These are phyloP conservation scores for Leguminivora glycinivorella DNA, from an alignment of 1,140 invertebrate genomes.

Conservation along the genomic window DNA sequence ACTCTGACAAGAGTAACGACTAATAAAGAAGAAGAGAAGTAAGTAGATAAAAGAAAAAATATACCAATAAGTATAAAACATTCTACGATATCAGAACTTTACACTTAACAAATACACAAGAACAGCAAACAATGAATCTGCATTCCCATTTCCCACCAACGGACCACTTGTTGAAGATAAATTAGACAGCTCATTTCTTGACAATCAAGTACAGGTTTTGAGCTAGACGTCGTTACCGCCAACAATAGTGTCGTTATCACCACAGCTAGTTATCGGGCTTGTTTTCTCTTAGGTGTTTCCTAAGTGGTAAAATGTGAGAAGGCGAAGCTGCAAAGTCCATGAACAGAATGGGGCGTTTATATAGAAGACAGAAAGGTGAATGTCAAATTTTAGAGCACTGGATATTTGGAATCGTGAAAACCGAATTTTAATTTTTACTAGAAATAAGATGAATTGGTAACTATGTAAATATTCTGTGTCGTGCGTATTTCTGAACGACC, in stretches of 20 bases:
- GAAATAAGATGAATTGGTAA: too few species aligned
- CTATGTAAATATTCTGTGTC: too few species aligned
- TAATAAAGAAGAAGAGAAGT: too few species aligned
- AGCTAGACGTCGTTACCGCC: neutral
- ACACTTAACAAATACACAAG: too few species aligned
- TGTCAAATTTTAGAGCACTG: too few species aligned
- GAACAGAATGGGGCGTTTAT: neutral
- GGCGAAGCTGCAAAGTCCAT: neutral
- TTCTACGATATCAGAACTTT: too few species aligned
- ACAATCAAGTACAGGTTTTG: constrained; percentile 5
- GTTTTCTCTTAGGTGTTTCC: neutral
- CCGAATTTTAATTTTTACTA: too few species aligned
- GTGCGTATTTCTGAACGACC: too few species aligned
- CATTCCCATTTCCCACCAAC: neutral
- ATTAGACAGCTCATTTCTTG: constrained; percentile 5
- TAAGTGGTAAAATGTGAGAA: neutral
- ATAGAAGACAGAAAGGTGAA: neutral
- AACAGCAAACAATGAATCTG: neutral
- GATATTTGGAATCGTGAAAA: too few species aligned
- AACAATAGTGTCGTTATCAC: neutral
- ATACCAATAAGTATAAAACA: too few species aligned
- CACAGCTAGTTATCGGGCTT: neutral
- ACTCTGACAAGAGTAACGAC: too few species aligned
- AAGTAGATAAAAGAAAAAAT: too few species aligned
- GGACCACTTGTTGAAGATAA: neutral